phyloP scores from a whole-genome alignment of 2,113 vertebrate genomes.

The Lipotes vexillifer region DNA sequence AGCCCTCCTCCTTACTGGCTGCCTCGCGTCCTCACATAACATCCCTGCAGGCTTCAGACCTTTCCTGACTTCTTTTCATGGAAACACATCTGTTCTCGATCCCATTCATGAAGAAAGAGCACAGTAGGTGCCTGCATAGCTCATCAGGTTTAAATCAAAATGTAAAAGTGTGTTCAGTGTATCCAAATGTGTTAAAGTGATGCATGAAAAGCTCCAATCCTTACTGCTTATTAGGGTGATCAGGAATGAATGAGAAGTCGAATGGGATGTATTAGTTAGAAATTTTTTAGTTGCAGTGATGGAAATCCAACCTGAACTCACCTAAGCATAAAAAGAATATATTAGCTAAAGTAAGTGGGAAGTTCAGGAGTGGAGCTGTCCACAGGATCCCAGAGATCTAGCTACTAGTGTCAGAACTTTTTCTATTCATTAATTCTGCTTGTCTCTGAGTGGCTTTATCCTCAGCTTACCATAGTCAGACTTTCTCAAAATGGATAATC shows the following conservation, averaged over 20 bases:
- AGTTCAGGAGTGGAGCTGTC: neutral
- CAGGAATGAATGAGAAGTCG: neutral
- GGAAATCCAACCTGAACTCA: neutral
- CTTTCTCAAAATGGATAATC: neutral
- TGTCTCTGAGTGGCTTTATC: neutral
- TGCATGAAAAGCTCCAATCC: neutral
- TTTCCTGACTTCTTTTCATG: neutral
- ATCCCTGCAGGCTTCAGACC: neutral
- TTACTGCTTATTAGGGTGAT: slow-evolving; percentile 6
- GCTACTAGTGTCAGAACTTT: neutral
- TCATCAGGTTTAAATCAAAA: slow-evolving; percentile 30
- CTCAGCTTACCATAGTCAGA: neutral
- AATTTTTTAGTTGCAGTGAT: neutral
- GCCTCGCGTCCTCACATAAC: neutral
- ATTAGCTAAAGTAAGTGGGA: neutral
- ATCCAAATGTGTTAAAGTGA: slow-evolving; percentile 15
- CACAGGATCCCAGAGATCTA: neutral
- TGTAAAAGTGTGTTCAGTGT: neutral
- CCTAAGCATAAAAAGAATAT: neutral
- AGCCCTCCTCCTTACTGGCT: neutral
- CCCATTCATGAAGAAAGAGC: neutral
- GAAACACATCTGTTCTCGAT: neutral
- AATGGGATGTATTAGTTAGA: neutral
- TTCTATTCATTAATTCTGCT: neutral
- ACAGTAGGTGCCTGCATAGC: neutral